Evolutionary conservation across 2,797 vertebrate species (phyloP), one percentile per base, ranked within the genome.

Genomic region (Brachyrhaphis roseni): DNA sequence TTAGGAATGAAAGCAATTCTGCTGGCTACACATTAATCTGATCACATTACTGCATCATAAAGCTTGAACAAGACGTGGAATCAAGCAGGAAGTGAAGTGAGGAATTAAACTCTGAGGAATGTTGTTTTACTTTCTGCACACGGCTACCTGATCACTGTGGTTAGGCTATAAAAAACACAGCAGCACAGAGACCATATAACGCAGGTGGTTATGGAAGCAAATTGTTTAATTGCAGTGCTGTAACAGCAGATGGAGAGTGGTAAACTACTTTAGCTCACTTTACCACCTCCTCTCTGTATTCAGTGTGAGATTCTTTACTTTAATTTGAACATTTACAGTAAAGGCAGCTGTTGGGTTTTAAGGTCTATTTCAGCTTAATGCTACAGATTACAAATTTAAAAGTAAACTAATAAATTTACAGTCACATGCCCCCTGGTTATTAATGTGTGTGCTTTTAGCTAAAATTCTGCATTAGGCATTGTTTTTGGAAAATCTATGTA

Each of bases 81-180:
- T 26, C 5, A 11, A 78, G 76, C 78, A 82, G 83, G 53, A 84
- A 41, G 71, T 57, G 72, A 68, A 46, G 45, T 79, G 43, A 59
- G 84, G 82, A 73, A 47, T 45, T 84, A 77, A 88, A 87, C 81
- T 86, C 41, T 26, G 51, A 86, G 82, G 88, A 90, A 87, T 88
- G 82, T 79, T 88, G 72, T 81, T 78, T 84, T 76, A 77, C 46
- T 82, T 47, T 78, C 20, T 66, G 78, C 76, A 45, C 68, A 43
- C 1, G 0, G 81, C 76, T 77, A 89, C 79, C 87, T 90, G 81
- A 86, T 89, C 57, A 13, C 80, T 80, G 82, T 83, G 41, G 75
- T 80, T 59, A 0, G 34, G 4, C 78, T 74, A 47, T 91, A 87
- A 91, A 90, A 86, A 66, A 83, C 47, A 75, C 74, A 81, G 83